Base-by-base conservation (phyloP, 2,888 invertebrate species). In the Xanthia togata region DNA sequence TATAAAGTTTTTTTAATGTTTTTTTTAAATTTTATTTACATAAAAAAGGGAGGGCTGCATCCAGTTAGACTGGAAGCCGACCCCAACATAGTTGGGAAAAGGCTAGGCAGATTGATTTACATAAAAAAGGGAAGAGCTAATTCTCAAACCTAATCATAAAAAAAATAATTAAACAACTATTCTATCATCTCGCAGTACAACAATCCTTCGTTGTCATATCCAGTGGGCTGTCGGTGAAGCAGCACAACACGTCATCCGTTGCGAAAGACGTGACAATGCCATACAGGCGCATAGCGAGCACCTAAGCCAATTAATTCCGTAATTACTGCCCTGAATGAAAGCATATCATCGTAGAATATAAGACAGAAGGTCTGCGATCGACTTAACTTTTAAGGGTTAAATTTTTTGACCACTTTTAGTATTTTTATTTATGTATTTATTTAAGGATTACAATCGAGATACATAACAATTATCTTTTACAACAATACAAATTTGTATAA, bases 301-400 rank as follows among this genome's bases (percentile, higher is more conserved):
- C 50, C 47, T 41, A 14, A 69, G 64, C 69, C 72, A 78, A 81
- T 81, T 83, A 83, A 83, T 72, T 41, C 64, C 26, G n/a, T 60
- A 65, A 83, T 81, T 72, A 72, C 53, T 50, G 55, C 41, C 17
- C 47, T 69, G 53, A 60, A 65, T 69, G 20, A 60, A 65, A 53
- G 53, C 47, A 44, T n/a, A 0, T 26, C 41, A 50, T 0, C 1
- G 17, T 23, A n/a, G 6, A 23, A 35, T 23, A 4, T 0, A 6
- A 14, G 1, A 8, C 12, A 78, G 83, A 78, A 78, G 78, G 35
- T 57, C n/a, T 38, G 35, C 35, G 23, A n/a, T 3, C 17, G 5
- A 31, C 2, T 23, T 44, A 20, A 9, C 9, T 41, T 38, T 8
- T 38, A 38, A 38, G 9, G 38, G 38, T 64, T 1, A 38, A 9